Base-by-base conservation (phyloP, 2,888 invertebrate genomes). In the Therioaphis trifolii region DNA sequence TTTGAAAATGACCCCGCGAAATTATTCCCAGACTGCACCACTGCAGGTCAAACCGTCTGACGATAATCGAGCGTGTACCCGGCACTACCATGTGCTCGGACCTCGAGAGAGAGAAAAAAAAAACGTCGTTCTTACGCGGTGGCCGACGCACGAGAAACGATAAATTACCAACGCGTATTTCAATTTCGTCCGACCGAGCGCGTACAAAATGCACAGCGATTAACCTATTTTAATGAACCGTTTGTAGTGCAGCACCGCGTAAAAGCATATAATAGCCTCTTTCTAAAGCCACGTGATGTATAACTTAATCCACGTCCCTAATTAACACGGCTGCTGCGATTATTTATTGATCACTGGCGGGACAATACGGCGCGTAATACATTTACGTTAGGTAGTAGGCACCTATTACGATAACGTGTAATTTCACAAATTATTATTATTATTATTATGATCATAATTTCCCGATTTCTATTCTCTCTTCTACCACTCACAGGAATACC, bases 271-370 rank as follows among this genome's bases (percentile, higher is more conserved):
- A 52, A 12, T 27, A 46, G 35, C 40, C 21, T 61, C n/a, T 27
- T 61, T 75, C 7, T 43, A 27, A 46, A 21, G 4, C 49, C 11
- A n/a, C n/a, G 9, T 66, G 76, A 66, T 77, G 49, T 77, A 77
- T 77, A 77, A 77, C 76, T 77, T 63, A 77, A 77, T 77, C 63
- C 49, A 18, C 63, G 29, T 49, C 29, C 29, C 46, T 77, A 63
- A 77, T 66, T 15, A 63, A 11, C n/a, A n/a, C 29, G 29, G n/a
- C 43, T 46, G 27, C 63, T 29, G 21, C 15, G 49, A 63, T 77
- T 49, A 77, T 77, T 77, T 77, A 77, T 77, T 7, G 76, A 63
- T 63, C 29, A n/a, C n/a, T n/a, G n/a, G n/a, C n/a, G n/a, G n/a
- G n/a, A n/a, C n/a, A n/a, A n/a, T n/a, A n/a, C n/a, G n/a, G 46